phyloP scores from a whole-genome alignment of 2,888 invertebrate species.

The Macroteleia sp. region DNA sequence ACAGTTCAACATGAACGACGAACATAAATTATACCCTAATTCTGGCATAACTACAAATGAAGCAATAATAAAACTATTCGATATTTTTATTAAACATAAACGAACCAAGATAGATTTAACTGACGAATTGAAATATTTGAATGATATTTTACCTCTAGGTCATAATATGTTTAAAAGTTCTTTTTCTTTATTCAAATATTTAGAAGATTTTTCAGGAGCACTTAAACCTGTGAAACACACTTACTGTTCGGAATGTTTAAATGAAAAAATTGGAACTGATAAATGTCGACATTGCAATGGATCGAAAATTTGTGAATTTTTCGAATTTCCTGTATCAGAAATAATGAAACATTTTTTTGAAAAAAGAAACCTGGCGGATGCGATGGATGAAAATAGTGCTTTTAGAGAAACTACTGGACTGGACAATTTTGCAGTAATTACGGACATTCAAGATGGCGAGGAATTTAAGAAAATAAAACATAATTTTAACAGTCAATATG shows the following conservation, averaged over 20 bases:
- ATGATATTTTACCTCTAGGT: background rate
- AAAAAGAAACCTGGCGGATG: constrained; percentile 3
- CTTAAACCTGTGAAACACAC: too few relatives aligned
- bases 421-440: background rate
- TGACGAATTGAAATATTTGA: background rate
- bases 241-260: constrained; percentile 11
- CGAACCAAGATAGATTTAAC: background rate
- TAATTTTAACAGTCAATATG: constrained; percentile 7
- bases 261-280: background rate
- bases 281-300: background rate
- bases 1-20: too few relatives aligned
- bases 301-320: background rate
- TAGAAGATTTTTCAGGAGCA: too few relatives aligned
- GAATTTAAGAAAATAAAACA: constrained; percentile 10
- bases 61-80: background rate
- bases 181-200: background rate
- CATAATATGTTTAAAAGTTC: background rate
- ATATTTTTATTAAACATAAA: background rate
- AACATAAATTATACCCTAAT: background rate
- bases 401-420: too few relatives aligned
- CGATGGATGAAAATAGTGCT: constrained; percentile 6
- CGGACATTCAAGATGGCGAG: constrained; percentile 30
- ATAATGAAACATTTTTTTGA: constrained; percentile 11
- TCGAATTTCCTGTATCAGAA: constrained; percentile 7
- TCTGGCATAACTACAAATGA: background rate